Percentiles rank a stretch among this genome's conserved stretches.
These are phyloP conservation scores for Hirtodrosophila trivittata DNA, from an alignment of 2,888 invertebrate species.

Conservation along the genomic window DNA sequence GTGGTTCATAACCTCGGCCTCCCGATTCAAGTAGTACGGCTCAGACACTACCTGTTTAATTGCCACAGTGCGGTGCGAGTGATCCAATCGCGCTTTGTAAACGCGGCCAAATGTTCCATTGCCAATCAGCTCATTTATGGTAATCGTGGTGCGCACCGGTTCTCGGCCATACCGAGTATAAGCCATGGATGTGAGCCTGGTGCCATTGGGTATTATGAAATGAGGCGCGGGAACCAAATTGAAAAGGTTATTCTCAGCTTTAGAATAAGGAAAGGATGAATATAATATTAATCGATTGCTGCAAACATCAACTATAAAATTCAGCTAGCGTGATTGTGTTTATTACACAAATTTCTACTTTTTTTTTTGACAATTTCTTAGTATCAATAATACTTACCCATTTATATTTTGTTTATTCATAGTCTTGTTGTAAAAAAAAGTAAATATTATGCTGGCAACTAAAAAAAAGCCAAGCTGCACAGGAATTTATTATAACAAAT, in stretches of 20 bases:
- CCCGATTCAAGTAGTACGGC: conserved; percentile 99
- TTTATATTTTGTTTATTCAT: neutral
- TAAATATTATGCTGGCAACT: conserved; percentile 18
- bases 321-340: neutral
- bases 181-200: conserved; percentile 3
- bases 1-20: conserved; percentile 99
- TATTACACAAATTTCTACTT: neutral
- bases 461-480: conserved; percentile 25
- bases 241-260: neutral
- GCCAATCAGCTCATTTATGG: conserved; percentile 92
- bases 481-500: conserved; percentile 1
- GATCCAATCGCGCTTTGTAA: conserved; percentile 97
- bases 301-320: neutral
- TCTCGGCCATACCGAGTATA: neutral
- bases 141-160: neutral
- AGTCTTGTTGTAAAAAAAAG: neutral
- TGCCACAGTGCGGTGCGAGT: conserved; percentile 97
- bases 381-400: conserved; percentile 14
- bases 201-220: conserved; percentile 17
- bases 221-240: neutral
- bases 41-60: conserved; percentile 99
- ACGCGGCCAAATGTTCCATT: conserved; percentile 99
- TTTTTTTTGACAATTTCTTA: neutral
- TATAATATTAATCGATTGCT: neutral
- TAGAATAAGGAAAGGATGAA: neutral